phyloP scores from a whole-genome alignment of 2,888 invertebrate species.

The Troides oblongomaculatus region DNA sequence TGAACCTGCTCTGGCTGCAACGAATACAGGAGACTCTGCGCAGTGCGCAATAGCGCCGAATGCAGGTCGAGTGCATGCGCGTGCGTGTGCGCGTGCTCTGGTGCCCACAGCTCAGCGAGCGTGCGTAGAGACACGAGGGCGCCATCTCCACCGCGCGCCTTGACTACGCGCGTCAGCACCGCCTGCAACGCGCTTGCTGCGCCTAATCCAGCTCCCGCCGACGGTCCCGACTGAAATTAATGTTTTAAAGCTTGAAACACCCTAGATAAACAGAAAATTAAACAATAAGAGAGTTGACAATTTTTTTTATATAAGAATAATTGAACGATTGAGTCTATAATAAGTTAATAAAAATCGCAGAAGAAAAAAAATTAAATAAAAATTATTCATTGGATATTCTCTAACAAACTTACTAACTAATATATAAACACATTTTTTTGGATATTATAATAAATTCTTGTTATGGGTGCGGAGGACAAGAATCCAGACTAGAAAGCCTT shows the following conservation, averaged over 20 bases:
- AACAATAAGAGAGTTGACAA: too few species aligned
- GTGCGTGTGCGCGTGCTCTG: conserved; percentile 62
- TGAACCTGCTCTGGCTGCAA: conserved; percentile 82
- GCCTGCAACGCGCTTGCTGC: conserved; percentile 57
- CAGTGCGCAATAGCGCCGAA: conserved; percentile 79
- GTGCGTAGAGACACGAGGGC: conserved; percentile 74
- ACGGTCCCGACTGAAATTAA: conserved; percentile 55
- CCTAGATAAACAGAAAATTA: too few species aligned
- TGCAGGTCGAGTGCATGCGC: conserved; percentile 44
- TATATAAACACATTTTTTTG: too few species aligned
- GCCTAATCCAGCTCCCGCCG: conserved; percentile 64
- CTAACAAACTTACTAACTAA: too few species aligned
- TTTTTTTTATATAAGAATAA: too few species aligned
- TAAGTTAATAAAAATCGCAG: too few species aligned
- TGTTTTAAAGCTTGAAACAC: neutral
- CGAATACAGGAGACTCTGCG: conserved; percentile 84
- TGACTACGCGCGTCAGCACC: conserved; percentile 62
- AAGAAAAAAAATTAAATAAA: too few species aligned
- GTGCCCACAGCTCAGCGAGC: conserved; percentile 84
- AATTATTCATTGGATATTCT: too few species aligned
- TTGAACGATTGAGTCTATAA: too few species aligned
- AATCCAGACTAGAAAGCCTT: too few species aligned
- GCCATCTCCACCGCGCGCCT: conserved; percentile 57
- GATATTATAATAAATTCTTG: too few species aligned
- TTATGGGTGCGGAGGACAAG: too few species aligned